Conservation (phyloP, 2,113 vertebrate genomes). For the Myrmecophaga tridactyla region DNA sequence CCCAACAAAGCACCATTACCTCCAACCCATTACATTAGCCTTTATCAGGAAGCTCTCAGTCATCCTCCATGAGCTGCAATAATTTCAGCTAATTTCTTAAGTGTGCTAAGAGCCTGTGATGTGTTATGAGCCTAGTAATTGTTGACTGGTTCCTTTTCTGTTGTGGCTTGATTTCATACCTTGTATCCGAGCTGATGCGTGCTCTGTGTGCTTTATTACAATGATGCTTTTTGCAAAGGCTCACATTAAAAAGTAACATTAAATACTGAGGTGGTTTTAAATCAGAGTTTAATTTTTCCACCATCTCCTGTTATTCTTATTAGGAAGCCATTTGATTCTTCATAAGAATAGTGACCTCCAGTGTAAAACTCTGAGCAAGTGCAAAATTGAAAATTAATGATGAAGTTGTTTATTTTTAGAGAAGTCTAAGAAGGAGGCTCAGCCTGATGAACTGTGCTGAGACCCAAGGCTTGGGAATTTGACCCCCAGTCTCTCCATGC, state of each 20-base stretch:
- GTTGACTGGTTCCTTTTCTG: constrained; percentile 74
- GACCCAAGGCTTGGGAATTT: not conserved
- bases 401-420: constrained; percentile 55
- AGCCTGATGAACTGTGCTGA: constrained; percentile 29
- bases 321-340: constrained; percentile 61
- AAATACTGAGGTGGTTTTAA: constrained; percentile 71
- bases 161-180: constrained; percentile 76
- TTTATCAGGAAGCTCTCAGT: constrained; percentile 75
- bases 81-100: constrained; percentile 81
- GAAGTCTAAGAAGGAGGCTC: constrained; percentile 44
- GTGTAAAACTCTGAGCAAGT: constrained; percentile 62
- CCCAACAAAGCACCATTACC: constrained; percentile 74
- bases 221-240: constrained; percentile 70
- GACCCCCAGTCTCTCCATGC: not conserved
- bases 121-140: constrained; percentile 79
- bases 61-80: constrained; percentile 73
- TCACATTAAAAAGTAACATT: constrained; percentile 74
- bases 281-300: constrained; percentile 73
- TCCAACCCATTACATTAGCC: constrained; percentile 75
- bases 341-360: constrained; percentile 69
- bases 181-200: constrained; percentile 56
- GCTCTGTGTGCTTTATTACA: constrained; percentile 72
- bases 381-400: constrained; percentile 64
- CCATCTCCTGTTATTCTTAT: constrained; percentile 64
- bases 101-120: constrained; percentile 77